Evolutionary conservation across 2,888 invertebrate genomes (phyloP).

Genomic region (Tiphia femorata): DNA sequence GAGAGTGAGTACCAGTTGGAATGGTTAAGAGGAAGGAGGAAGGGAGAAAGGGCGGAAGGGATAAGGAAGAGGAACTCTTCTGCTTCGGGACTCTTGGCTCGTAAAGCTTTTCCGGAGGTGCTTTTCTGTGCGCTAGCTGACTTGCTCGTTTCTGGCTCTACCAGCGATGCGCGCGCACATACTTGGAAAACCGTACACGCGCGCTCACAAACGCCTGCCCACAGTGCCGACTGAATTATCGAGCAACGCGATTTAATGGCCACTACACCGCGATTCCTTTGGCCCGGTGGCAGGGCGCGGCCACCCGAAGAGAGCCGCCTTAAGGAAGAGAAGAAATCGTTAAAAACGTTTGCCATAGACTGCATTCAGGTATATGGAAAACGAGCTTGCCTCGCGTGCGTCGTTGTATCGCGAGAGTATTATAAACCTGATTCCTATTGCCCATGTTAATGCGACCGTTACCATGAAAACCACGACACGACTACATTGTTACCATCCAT

Average conservation of each 20-base stretch:
- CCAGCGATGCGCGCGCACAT: conserved; percentile 9
- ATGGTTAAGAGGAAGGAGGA: neutral
- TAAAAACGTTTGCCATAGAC: no score
- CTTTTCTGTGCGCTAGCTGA: conserved; percentile 2
- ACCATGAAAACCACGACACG: no score
- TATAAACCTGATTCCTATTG: no score
- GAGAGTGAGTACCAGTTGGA: neutral
- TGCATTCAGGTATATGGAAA: no score
- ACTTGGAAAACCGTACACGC: neutral
- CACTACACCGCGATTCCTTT: neutral
- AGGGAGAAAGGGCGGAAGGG: conserved; percentile 3
- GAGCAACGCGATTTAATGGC: conserved; percentile 10
- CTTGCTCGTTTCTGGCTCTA: conserved; percentile 3
- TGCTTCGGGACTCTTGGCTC: conserved; percentile 15
- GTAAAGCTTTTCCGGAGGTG: conserved; percentile 10
- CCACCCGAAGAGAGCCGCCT: neutral
- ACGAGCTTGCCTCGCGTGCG: no score
- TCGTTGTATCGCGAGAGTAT: no score
- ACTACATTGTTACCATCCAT: no score
- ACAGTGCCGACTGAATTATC: conserved; percentile 25
- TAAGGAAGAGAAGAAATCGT: neutral
- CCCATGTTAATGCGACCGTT: no score
- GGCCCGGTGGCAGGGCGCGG: neutral
- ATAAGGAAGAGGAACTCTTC: conserved; percentile 11
- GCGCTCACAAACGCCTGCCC: conserved; percentile 23